phyloP scores from a whole-genome alignment of 2,113 vertebrate species.

The Calidris pugnax region DNA sequence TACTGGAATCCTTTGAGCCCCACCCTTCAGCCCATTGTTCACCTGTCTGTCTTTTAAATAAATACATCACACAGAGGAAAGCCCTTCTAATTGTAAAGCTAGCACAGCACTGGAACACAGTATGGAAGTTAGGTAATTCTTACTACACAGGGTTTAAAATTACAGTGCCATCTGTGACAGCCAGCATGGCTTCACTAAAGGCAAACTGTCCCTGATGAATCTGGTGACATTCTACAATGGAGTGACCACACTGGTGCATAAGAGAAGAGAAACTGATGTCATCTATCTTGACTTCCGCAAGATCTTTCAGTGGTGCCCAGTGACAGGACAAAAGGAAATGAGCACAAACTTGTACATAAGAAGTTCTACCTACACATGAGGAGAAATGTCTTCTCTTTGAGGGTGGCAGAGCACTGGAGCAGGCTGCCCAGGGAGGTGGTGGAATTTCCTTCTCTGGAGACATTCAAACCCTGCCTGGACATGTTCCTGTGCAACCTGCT shows the following conservation, averaged over 20 bases:
- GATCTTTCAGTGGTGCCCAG: neutral
- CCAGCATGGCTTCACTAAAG: neutral
- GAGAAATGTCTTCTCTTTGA: no score
- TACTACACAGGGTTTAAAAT: no score
- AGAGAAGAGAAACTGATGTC: neutral
- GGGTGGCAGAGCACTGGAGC: no score
- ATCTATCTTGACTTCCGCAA: neutral
- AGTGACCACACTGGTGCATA: neutral
- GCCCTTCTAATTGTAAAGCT: neutral
- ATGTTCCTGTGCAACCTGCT: no score
- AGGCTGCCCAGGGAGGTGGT: no score
- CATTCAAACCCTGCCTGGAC: no score
- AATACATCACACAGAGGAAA: neutral
- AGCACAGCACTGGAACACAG: neutral
- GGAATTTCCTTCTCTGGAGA: no score
- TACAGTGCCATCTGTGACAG: neutral
- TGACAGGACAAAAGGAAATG: no score
- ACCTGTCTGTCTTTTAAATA: neutral
- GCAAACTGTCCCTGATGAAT: neutral
- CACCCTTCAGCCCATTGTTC: neutral
- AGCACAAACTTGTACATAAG: no score
- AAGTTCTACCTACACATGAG: no score
- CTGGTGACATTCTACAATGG: neutral
- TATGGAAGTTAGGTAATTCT: neutral
- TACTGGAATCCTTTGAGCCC: neutral